Evolutionary conservation across 2,888 invertebrate species (phyloP), one percentile per base, ranked within the genome.

Genomic region (Orthonevra nobilis): DNA sequence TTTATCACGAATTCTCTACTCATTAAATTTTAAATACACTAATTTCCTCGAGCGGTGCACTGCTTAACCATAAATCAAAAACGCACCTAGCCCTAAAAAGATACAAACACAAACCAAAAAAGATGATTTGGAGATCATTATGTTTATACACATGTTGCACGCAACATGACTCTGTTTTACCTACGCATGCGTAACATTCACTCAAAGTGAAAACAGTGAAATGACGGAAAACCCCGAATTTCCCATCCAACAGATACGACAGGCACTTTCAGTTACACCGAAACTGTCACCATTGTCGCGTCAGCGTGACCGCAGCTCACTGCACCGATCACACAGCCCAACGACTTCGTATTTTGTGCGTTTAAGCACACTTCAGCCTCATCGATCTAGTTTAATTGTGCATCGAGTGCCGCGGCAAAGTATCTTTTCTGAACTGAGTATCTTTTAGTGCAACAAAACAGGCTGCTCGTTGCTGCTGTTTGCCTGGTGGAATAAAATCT

Each of bases 41-140:
- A 69, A 75, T 75, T 75, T 69, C 69, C 40, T 56, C n/a, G n/a
- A n/a, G n/a, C n/a, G n/a, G 23, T 54, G 9, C 28, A 61, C 34
- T 14, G 50, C 58, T 46, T 60, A 52, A 72, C 72, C 70, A 77
- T 77, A 64, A 58, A 77, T 77, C 77, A 77, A 70, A 23, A 64
- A 69, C 40, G 52, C 50, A 52, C 52, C 44, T 38, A 63, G 40
- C 14, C 28, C n/a, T n/a, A 40, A 60, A 36, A 50, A 64, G 56
- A 64, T 60, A 38, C 26, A 50, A 44, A 32, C 26, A 4, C 23
- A 30, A 50, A 38, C 32, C n/a, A 6, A n/a, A 36, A 56, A 54
- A 52, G 42, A 60, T 54, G 28, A 14, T 64, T 23, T 42, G 5
- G n/a, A 20, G 52, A 50, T 17, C 7, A 23, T 9, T 56, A 58